Evolutionary conservation across 2,797 vertebrate species (phyloP), one percentile per base, ranked within the genome.

Genomic region (Potorous gilbertii): DNA sequence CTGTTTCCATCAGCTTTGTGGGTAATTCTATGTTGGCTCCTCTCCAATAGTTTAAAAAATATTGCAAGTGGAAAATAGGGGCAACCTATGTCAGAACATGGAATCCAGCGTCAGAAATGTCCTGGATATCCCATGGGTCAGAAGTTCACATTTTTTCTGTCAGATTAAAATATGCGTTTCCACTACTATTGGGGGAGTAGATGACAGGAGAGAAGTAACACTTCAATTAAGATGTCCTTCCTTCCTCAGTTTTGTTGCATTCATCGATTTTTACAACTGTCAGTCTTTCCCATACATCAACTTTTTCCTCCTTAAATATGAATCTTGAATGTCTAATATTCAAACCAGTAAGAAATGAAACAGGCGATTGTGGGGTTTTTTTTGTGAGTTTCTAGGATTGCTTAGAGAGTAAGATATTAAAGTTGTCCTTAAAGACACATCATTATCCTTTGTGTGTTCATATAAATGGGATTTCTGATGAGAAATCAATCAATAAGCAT

Each of bases 21-120:
- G 95, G 40, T 89, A 90, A 94, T 40, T 89, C 57, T 81, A 29
- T 12, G 18, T 10, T 94, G 91, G 92, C 18, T 55, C 94, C 14
- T 56, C 9, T 92, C 59, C 91, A n/a, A 54, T 0, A 40, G 34
- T 46, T 10, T n/a, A 16, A 24, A 24, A 24, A 40, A 56, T 14
- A 34, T 9, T 55, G 54, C 8, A 54, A 27, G 29, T 56, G 21
- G 59, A 74, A 93, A 94, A 93, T 12, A 89, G n/a, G 13, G 93
- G 52, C 0, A 46, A 46, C 46, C 56, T 0, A 94, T 29, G 87
- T 56, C 66, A 96, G 56, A 92, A 4, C n/a, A 91, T 81, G 10
- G 40, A 87, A 55, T 54, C 90, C 52, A 87, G 81, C 28, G 11
- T 66, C 54, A 93, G 21, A 40, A 56, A 14, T 92, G 57, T 93